A percentile compares a stretch with the other conserved stretches of the same genome.
Evolutionary conservation across 2,797 vertebrate species (phyloP).

Genomic region (Lepidocolaptes lacrymiger): DNA sequence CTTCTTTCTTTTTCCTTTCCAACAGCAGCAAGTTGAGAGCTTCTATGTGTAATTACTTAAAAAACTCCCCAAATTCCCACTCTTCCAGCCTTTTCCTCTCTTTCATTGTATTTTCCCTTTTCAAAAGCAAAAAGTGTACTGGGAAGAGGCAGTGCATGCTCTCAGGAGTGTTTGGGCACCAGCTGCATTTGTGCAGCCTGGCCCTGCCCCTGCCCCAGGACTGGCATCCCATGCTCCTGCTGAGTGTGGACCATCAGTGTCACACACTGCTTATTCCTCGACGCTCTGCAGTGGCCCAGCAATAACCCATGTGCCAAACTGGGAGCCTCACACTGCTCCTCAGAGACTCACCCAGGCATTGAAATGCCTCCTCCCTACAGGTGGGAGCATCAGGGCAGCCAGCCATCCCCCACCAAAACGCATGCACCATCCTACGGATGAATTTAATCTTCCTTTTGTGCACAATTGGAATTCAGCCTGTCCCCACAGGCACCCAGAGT

Average conservation of each 20-base stretch:
- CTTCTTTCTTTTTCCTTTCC: background rate
- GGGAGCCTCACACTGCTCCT: background rate
- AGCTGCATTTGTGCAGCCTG: background rate
- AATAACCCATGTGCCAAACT: background rate
- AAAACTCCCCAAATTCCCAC: background rate
- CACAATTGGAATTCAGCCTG: fast-evolving
- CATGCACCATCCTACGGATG: fast-evolving
- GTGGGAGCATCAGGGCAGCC: background rate
- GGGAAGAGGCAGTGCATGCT: background rate
- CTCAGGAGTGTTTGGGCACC: background rate
- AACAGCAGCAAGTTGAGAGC: background rate
- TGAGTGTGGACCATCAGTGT: fast-evolving
- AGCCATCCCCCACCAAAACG: background rate
- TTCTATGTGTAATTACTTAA: background rate
- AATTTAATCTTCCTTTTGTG: background rate
- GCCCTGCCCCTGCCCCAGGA: background rate
- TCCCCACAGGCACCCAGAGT: fast-evolving
- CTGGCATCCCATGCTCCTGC: background rate
- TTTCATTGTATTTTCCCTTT: background rate
- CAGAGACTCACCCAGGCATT: background rate
- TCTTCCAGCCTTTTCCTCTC: background rate
- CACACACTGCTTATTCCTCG: background rate
- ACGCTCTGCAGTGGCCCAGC: background rate
- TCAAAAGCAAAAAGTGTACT: background rate
- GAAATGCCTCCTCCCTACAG: background rate